Evolutionary conservation across 2,888 invertebrate genomes (phyloP).

Genomic region (Mythimna impura): DNA sequence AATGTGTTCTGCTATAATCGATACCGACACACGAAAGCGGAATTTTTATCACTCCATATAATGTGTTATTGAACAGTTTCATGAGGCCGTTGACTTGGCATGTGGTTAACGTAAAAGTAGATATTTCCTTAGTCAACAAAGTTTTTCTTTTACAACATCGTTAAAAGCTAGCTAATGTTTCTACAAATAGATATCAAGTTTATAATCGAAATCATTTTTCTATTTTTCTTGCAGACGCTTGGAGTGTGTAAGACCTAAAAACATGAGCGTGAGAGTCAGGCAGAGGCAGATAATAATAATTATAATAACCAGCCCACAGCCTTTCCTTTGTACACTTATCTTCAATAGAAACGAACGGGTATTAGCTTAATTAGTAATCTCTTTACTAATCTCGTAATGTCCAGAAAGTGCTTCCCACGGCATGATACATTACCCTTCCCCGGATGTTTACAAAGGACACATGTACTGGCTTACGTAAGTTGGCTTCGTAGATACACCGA

Average conservation of each 20-base stretch:
- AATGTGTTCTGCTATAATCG: constrained; percentile 81
- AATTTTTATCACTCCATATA: constrained; percentile 65
- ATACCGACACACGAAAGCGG: constrained; percentile 72
- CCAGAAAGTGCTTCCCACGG: constrained; percentile 61
- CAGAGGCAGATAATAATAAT: constrained; percentile 12
- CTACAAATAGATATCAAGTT: constrained; percentile 54
- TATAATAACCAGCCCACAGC: constrained; percentile 42
- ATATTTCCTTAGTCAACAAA: constrained; percentile 56
- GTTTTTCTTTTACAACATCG: constrained; percentile 59
- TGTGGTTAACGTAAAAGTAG: constrained; percentile 52
- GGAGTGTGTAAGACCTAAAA: constrained; percentile 3
- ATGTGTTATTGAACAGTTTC: constrained; percentile 60
- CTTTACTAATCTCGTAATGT: constrained; percentile 52
- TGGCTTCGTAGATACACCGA: constrained; percentile 22
- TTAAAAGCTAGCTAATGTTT: constrained; percentile 59
- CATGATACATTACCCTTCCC: constrained; percentile 48
- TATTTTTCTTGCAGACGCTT: constrained; percentile 11
- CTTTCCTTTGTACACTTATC: constrained; percentile 11
- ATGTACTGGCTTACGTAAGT: constrained; percentile 47
- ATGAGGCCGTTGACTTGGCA: constrained; percentile 65
- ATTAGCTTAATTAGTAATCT: constrained; percentile 55
- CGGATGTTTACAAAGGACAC: constrained; percentile 62
- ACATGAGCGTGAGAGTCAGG: constrained; percentile 20
- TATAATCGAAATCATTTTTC: constrained; percentile 40
- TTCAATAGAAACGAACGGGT: constrained; percentile 30